phyloP scores from a whole-genome alignment of 2,797 vertebrate genomes.

The Ptychadena robeensis region DNA sequence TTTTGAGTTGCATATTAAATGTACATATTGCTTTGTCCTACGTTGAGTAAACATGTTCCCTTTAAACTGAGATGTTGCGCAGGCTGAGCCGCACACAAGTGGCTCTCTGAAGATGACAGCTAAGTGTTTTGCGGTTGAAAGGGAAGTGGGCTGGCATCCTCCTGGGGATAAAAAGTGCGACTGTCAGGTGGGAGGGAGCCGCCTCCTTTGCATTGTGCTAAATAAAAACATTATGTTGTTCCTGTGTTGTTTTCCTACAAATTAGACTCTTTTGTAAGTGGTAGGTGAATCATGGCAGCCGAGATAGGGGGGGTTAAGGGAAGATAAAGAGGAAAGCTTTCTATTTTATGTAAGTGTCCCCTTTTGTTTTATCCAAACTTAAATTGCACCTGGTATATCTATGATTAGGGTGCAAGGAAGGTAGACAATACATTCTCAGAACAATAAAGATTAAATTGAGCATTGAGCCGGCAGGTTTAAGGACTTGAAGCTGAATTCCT shows the following conservation, averaged over 20 bases:
- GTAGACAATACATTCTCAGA: too few species aligned
- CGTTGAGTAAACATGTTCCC: too few species aligned
- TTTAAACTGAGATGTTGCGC: neutral
- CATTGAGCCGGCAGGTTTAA: too few species aligned
- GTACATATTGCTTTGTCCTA: too few species aligned
- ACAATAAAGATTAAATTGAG: too few species aligned
- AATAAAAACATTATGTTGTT: slow-evolving; percentile 11
- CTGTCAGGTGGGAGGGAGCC: slow-evolving; percentile 7
- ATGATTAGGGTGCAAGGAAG: too few species aligned
- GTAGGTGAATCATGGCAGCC: neutral
- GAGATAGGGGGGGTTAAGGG: neutral
- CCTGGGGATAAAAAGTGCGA: slow-evolving; percentile 3
- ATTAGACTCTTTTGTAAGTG: neutral
- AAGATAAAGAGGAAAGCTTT: neutral
- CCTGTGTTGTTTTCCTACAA: neutral
- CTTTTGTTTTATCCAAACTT: too few species aligned
- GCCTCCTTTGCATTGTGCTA: neutral
- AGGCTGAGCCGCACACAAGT: neutral
- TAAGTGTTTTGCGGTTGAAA: neutral
- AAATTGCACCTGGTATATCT: too few species aligned
- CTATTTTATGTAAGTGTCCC: neutral
- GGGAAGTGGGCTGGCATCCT: neutral
- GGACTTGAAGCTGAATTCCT: too few species aligned
- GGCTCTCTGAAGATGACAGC: slow-evolving; percentile 18
- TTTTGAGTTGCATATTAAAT: too few species aligned